Evolutionary conservation across 1,140 invertebrate species (phyloP).

Genomic region (Physella acuta): DNA sequence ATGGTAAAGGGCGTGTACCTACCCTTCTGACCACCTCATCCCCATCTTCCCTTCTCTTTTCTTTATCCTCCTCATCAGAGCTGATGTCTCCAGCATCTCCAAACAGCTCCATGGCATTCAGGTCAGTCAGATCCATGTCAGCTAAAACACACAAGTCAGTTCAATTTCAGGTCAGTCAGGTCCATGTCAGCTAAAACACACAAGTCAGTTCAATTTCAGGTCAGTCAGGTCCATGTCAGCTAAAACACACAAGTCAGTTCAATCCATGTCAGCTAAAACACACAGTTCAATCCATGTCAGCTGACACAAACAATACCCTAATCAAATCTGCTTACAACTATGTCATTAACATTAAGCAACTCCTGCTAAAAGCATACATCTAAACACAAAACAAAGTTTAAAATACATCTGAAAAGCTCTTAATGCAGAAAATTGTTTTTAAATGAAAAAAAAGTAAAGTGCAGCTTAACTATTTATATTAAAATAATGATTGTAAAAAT

Average conservation of each 20-base stretch:
- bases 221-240: slow-evolving; percentile 44
- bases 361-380: background rate
- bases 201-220: slow-evolving; percentile 22
- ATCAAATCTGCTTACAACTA: background rate
- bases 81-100: slow-evolving; percentile 92
- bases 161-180: slow-evolving; percentile 25
- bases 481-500: too few species aligned
- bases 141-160: slow-evolving; percentile 36
- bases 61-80: slow-evolving; percentile 53
- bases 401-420: too few species aligned
- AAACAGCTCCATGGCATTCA: slow-evolving; percentile 70
- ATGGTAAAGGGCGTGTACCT: too few species aligned
- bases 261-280: slow-evolving; percentile 49
- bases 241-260: slow-evolving; percentile 30
- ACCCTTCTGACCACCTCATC: slow-evolving; percentile 29
- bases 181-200: slow-evolving; percentile 47
- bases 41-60: slow-evolving; percentile 47
- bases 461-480: too few species aligned
- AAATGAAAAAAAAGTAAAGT: too few species aligned
- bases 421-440: too few species aligned
- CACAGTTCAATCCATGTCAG: slow-evolving; percentile 4
- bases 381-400: too few species aligned
- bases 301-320: slow-evolving; percentile 7
- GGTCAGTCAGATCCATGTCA: slow-evolving; percentile 39
- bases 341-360: too few species aligned